These are phyloP conservation scores for Rhagonycha lutea DNA, from an alignment of 2,888 invertebrate species.

Conservation along the genomic window DNA sequence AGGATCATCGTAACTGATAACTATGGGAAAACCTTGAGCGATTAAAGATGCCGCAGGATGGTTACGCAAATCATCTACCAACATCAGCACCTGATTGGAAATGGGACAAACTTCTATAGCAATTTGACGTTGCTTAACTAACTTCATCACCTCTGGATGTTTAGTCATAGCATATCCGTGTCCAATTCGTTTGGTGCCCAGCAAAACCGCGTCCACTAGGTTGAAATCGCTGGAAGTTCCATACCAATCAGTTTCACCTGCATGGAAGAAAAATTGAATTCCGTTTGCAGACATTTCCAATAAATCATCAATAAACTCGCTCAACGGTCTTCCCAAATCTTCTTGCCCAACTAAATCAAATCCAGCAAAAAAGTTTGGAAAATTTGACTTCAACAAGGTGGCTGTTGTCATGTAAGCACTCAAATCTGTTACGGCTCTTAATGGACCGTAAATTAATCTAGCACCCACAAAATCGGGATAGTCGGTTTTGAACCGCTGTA, in stretches of 20 bases:
- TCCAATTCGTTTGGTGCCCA: slow-evolving; percentile 76
- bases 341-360: slow-evolving; percentile 85
- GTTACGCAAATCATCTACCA: slow-evolving; percentile 74
- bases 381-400: slow-evolving; percentile 51
- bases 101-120: slow-evolving; percentile 78
- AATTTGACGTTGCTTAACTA: slow-evolving; percentile 63
- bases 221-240: slow-evolving; percentile 71
- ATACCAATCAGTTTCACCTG: slow-evolving; percentile 78
- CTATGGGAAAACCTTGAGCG: slow-evolving; percentile 69
- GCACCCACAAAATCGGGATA: slow-evolving; percentile 63
- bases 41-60: slow-evolving; percentile 72
- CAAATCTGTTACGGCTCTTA: slow-evolving; percentile 50
- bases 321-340: slow-evolving; percentile 68
- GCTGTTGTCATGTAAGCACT: slow-evolving; percentile 41
- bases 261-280: slow-evolving; percentile 46
- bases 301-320: slow-evolving; percentile 63
- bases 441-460: slow-evolving; percentile 66
- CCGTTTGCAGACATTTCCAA: slow-evolving; percentile 48
- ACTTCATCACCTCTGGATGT: slow-evolving; percentile 67
- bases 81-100: slow-evolving; percentile 72
- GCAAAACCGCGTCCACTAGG: slow-evolving; percentile 73
- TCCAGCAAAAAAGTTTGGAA: slow-evolving; percentile 72
- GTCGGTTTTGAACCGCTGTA: slow-evolving; percentile 57
- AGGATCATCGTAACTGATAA: slow-evolving; percentile 78
- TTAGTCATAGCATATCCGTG: slow-evolving; percentile 76